Base-by-base conservation (phyloP, 2,888 invertebrate species). In the Stenodema calcarata region DNA sequence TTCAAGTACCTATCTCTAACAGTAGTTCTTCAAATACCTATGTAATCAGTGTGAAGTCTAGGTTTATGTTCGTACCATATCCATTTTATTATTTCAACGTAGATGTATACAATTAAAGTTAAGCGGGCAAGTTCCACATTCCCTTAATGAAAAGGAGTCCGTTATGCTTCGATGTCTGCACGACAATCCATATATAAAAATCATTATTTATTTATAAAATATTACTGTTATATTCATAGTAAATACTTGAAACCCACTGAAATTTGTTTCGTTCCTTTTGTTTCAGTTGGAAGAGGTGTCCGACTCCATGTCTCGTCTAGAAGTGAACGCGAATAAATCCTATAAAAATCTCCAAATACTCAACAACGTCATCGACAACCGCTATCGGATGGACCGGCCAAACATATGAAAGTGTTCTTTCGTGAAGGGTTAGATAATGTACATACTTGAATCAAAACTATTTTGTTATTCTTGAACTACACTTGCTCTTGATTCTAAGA, bases 231-330 rank as follows among this genome's bases (percentile, higher is more conserved):
- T n/a, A 62, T 62, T 62, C n/a, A 23, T 62, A 6, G 2, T 6
- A 50, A 70, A 70, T 73, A 73, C 3, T 30, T 73, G 16, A 28
- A 2, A 1, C 4, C 1, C 12, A 41, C 35, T 42, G 12, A 23
- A 9, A 27, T 54, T 69, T 41, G 12, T 69, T 73, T 54, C 14
- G 35, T 6, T 14, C 27, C 23, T 35, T 73, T 1, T 76, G 50
- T 86, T 81, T 6, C 81, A 86, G 86, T 44, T 86, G 47, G 81
- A 86, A 27, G 86, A 86, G 35, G 86, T 86, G 30, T 62, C 81
- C 16, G 86, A 86, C 27, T 70, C 86, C 11, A 80, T 86, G 81
- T 73, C 78, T 16, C 44, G 54, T 50, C 23, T 86, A 14, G 86
- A 86, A 54, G 75, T 41, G 73, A 86, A 73, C 50, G 54, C 86